A percentile compares a stretch with the other conserved stretches of the same genome.
These are phyloP conservation scores for Drosophila basisetae DNA, from an alignment of 2,888 invertebrate species.

Conservation along the genomic window DNA sequence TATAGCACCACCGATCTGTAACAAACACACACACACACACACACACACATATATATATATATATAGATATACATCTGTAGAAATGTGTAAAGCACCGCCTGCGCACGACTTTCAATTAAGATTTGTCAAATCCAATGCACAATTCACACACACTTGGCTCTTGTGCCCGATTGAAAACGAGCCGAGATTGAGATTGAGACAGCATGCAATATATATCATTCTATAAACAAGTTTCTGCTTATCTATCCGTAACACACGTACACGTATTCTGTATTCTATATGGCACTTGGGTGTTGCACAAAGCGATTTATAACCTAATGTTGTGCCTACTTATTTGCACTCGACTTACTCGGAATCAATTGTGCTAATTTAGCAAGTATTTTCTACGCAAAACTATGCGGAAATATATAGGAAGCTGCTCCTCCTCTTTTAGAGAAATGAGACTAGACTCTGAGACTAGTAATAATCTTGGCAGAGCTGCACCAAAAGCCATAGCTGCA, in stretches of 20 bases:
- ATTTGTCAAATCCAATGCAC: constrained; percentile 81
- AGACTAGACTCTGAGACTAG: not conserved
- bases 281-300: not conserved
- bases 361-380: not conserved
- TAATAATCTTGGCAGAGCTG: not conserved
- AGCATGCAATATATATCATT: constrained; percentile 35
- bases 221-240: constrained; percentile 11
- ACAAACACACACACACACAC: not conserved
- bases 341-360: not conserved
- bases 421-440: not conserved
- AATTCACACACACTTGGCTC: constrained; percentile 51
- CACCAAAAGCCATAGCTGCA: no score
- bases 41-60: not conserved
- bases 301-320: not conserved
- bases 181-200: constrained; percentile 39
- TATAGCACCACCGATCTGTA: constrained; percentile 30
- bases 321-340: not conserved
- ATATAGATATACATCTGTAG: not conserved
- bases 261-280: not conserved
- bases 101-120: constrained; percentile 79
- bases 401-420: not conserved
- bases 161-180: constrained; percentile 60
- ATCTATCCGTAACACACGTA: constrained; percentile 5
- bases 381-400: not conserved
- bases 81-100: constrained; percentile 32